Base-by-base conservation (phyloP, 2,113 vertebrate genomes). In the Okapia johnstoni region DNA sequence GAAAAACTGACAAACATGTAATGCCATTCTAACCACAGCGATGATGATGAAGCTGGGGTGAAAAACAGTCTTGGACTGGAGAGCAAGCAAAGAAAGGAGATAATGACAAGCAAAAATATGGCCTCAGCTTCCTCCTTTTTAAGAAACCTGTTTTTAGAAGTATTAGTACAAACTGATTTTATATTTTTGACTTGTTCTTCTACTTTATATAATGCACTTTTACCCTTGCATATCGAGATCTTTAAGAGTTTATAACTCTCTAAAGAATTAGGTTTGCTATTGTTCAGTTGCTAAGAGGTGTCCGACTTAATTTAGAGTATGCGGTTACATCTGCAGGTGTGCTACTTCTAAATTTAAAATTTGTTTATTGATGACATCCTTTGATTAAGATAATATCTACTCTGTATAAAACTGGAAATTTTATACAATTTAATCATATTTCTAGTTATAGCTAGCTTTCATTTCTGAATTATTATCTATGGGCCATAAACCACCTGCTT, bases 241-340 rank as follows among this genome's bases (percentile, higher is more conserved):
- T 88, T 98, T 98, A 94, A 98, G 93, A 96, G 85, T 95, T 98
- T 96, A 96, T 97, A 98, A 98, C 97, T 98, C 97, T 81, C 93
- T 95, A 95, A 94, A 93, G 12, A 98, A 98, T 92, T 97, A 96
- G 88, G 97, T 21, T 23, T 40, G n/a, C 66, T 70, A 10, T 36
- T 58, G 23, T 58, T 70, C 2, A 21, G 66, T 70, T 23, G 21
- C 66, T 70, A 70, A 70, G n/a, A 36, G n/a, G n/a, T 40, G n/a
- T 70, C 17, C 6, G 17, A 70, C 66, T 91, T 98, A 63, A 97
- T 94, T 98, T 66, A 93, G 88, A 90, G 40, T 95, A 92, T 93
- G 63, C 92, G 88, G 58, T 96, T 97, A 96, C 88, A 97, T 40
- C 95, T 86, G 88, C 63, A 25, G 55, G 6, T 15, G 12, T 25